Evolutionary conservation across 2,113 vertebrate genomes (phyloP), one percentile per base, ranked within the genome.

Genomic region (Camelus dromedarius): DNA sequence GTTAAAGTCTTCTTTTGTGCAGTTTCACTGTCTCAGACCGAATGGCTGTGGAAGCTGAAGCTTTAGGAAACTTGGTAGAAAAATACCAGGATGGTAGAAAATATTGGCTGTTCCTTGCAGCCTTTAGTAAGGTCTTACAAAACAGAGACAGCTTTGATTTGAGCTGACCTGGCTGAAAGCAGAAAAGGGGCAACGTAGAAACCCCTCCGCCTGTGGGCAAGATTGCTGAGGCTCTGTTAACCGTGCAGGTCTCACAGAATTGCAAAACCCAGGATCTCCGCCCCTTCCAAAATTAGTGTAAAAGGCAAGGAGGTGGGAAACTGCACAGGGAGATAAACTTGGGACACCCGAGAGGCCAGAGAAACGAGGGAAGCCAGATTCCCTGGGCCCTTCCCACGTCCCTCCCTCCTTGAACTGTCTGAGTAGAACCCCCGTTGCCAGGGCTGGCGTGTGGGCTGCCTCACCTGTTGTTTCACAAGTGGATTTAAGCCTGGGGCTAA

Each of bases 281-380:
- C 28, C 24, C 24, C 30, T 70, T 91, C 82, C 75, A 80, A 88
- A 95, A 95, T 56, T 88, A 91, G 56, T 64, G 67, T 75, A 88
- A 84, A 88, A 80, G 35, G 13, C 28, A 84, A 82, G 18, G 54
- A 56, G 66, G 7, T 60, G 18, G 35, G 30, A 85, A 81, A 83
- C 56, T 69, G 62, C 66, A 14, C 67, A 88, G 20, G 26, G 18
- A 60, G 32, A 91, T 75, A 80, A 95, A 67, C 73, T 0, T 75
- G 77, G 50, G 18, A 91, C 56, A 91, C 30, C 6, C 58, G 56
- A 83, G 58, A 48, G 62, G 50, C 19, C 72, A 89, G 64, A n/a
- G 50, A 73, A 84, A 89, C 16, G 22, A 62, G 93, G 48, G n/a
- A 72, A 77, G 35, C 30, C 52, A 28, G 15, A 70, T n/a, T 90